A percentile compares a stretch with the other conserved stretches of the same genome.
Evolutionary conservation across 2,797 vertebrate genomes (phyloP).

Genomic region (Mionectes olivaceus): DNA sequence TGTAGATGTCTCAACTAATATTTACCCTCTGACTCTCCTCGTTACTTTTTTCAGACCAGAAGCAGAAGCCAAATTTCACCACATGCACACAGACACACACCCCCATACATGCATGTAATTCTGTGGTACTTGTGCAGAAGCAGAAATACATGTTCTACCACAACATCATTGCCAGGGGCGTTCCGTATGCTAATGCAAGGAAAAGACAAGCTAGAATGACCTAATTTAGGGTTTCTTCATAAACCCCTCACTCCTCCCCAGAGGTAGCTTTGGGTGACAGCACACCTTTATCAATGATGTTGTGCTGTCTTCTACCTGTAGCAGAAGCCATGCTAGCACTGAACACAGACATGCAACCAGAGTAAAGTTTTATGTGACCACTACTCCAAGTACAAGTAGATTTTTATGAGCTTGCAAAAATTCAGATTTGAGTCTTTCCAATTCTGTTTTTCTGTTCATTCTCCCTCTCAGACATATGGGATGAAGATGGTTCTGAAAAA

Average conservation of each 20-base stretch:
- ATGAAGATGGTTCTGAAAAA: not conserved
- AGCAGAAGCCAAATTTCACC: not conserved
- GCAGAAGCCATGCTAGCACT: not conserved
- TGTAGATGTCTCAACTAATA: not conserved
- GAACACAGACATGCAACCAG: not conserved
- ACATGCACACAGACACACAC: not conserved
- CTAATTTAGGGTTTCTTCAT: not conserved
- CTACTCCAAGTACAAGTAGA: not conserved
- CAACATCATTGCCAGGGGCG: not conserved
- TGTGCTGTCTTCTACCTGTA: not conserved
- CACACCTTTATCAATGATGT: not conserved
- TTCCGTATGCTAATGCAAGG: not conserved
- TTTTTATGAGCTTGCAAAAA: not conserved
- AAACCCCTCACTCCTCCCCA: not conserved
- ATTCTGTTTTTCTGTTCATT: not conserved
- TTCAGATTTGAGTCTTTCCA: not conserved
- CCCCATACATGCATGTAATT: accelerated
- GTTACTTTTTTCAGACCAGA: not conserved
- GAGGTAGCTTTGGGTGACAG: not conserved
- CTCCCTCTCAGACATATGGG: not conserved
- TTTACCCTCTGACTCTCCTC: not conserved
- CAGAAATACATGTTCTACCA: not conserved
- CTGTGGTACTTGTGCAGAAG: not conserved
- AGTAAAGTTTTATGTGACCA: not conserved
- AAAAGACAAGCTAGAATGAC: not conserved